A percentile compares a stretch with the other conserved stretches of the same genome.
These are phyloP conservation scores for Drosophila punjabiensis DNA, from an alignment of 1,140 invertebrate genomes.

Conservation along the genomic window DNA sequence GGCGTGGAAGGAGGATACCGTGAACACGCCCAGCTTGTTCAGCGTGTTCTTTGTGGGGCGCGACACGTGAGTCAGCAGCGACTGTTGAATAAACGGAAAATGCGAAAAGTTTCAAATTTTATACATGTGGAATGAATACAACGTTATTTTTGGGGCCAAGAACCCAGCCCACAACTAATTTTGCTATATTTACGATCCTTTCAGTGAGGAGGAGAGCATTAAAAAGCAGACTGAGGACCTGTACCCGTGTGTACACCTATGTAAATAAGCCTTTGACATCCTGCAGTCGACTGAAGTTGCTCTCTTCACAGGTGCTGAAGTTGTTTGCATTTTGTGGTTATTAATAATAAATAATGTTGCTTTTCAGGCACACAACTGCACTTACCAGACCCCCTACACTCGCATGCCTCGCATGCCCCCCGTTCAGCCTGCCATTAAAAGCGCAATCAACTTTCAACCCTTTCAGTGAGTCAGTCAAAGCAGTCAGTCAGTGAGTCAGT, in stretches of 20 bases:
- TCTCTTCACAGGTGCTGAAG: constrained; percentile 56
- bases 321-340: constrained; percentile 81
- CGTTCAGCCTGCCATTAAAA: constrained; percentile 57
- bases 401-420: not conserved
- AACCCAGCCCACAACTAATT: constrained; percentile 16
- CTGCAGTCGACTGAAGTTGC: constrained; percentile 41
- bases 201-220: constrained; percentile 3
- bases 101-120: constrained; percentile 15
- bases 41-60: constrained; percentile 97
- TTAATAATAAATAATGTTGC: constrained; percentile 82
- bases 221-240: not conserved
- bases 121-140: constrained; percentile 16
- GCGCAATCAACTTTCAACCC: constrained; percentile 75
- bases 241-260: constrained; percentile 16
- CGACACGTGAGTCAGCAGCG: constrained; percentile 97
- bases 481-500: constrained; percentile 13
- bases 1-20: constrained; percentile 98
- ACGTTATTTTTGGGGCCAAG: constrained; percentile 20
- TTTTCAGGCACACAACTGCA: constrained; percentile 66
- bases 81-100: constrained; percentile 88
- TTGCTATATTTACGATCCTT: constrained; percentile 14
- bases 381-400: constrained; percentile 3
- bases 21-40: constrained; percentile 98
- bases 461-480: constrained; percentile 38
- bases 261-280: constrained; percentile 62